Evolutionary conservation across 2,797 vertebrate genomes (phyloP), one percentile per base, ranked within the genome.

Genomic region (Peromyscus aztecus): DNA sequence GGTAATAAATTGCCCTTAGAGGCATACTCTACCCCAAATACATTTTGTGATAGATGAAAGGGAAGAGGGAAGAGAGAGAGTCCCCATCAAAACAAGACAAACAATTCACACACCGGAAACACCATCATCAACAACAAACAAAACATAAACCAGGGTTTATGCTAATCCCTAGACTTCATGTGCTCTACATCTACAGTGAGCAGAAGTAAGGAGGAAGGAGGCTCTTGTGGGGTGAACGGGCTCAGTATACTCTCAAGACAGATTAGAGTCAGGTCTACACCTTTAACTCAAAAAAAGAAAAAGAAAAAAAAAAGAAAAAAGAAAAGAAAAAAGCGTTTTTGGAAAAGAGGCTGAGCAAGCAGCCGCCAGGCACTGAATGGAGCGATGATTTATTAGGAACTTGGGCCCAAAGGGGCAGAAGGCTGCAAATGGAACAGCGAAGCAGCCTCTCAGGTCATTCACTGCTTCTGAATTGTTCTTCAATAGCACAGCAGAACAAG

Each of bases 1-100:
- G 40, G 75, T 49, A 76, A 31, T 89, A 96, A 94, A 94, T 92
- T 77, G 76, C 13, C n/a, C 52, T 93, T 93, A 85, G 2, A 69
- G 34, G n/a, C 16, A 69, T 69, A n/a, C 65, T 16, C 14, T n/a
- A n/a, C 65, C 31, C 14, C 34, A 69, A 69, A 87, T 91, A 73
- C 10, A 73, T 63, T 92, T 73, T n/a, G 80, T 89, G n/a, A 77
- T 34, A 81, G 65, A 65, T 71, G 59, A 89, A 89, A 37, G 13
- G 55, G 31, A 3, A 69, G 21, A 37, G 14, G 52, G 21, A 23
- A 37, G 31, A 85, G 67, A 65, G 11, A 73, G 11, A 29, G 34
- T 67, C n/a, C 73, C 24, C 10, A 4, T 94, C 19, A 95, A 94
- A 96, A 88, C 5, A 73, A 84, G 37, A 49, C 12, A n/a, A 94